Base-by-base conservation (phyloP, 2,888 invertebrate species). In the Aspidiotus destructor region DNA sequence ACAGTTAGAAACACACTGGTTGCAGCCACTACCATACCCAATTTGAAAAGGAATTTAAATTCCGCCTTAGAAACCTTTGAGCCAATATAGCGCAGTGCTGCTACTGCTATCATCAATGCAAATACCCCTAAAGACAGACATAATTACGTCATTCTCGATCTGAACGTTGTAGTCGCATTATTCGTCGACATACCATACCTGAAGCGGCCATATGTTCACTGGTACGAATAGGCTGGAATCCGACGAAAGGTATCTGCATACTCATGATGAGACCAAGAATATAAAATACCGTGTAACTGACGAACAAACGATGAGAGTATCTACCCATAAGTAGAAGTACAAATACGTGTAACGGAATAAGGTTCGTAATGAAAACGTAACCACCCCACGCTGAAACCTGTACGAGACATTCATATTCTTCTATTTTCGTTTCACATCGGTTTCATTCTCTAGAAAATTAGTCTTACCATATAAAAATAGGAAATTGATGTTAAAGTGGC, bases 121-220 rank as follows among this genome's bases (percentile, higher is more conserved):
- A 99, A 99, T 3, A 99, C 96, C 76, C 98, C 98, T 85, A 80
- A 71, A 79, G 80, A 73, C 62, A 71, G 70, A 72, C 11, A 69
- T 40, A 44, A 69, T 44, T 40, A 52, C 28, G 28, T 28, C 28
- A 28, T 28, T 28, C 28, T 28, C 28, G 28, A 28, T 28, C 28
- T n/a, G 28, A 28, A 28, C 28, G 28, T 28, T 3, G 28, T 28
- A 28, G 28, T 28, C 28, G 28, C 28, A 28, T 28, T 28, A 28
- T 28, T 28, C 28, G 28, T 28, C 28, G 2, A 28, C 28, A 28
- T 28, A 28, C 10, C 74, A 73, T 78, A 88, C 89, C 90, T 75
- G 91, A 87, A 52, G 99, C 96, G 53, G 99, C 98, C 99, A 99
- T 99, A 77, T 99, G 99, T 79, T 99, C 99, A 76, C 96, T 96